Conservation (phyloP, 1,140 invertebrate species). For the Bombus superbus region DNA sequence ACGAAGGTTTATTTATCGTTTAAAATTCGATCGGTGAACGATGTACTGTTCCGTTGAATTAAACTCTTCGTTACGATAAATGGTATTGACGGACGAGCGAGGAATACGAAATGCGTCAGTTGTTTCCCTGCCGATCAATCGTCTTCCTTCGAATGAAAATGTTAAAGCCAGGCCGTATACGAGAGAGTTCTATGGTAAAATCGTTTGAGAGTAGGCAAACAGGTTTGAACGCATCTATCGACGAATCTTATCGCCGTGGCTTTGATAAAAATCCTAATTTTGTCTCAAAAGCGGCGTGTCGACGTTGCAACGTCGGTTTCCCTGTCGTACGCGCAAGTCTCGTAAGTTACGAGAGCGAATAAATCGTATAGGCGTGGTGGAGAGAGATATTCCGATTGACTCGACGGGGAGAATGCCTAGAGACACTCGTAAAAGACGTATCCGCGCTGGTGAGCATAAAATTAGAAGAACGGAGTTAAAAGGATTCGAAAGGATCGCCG, state of each 20-base stretch:
- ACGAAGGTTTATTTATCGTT: background rate
- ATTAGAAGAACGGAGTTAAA: slow-evolving; percentile 76
- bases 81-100: no score
- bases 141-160: background rate
- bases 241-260: background rate
- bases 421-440: slow-evolving; percentile 69
- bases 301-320: background rate
- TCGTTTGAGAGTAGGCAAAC: background rate
- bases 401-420: slow-evolving; percentile 61
- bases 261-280: background rate
- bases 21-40: background rate
- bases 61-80: background rate
- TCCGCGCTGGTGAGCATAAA: slow-evolving; percentile 70
- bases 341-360: slow-evolving; percentile 51
- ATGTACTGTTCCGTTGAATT: background rate
- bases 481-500: slow-evolving; percentile 77
- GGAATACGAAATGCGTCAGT: background rate
- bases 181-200: background rate
- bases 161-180: background rate
- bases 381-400: slow-evolving; percentile 44
- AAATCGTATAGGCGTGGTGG: slow-evolving; percentile 5
- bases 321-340: no score
- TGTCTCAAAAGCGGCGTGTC: no score
- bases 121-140: background rate
- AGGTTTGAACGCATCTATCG: background rate